Conservation (phyloP, 1,140 invertebrate genomes). For the Parasteatoda tepidariorum region DNA sequence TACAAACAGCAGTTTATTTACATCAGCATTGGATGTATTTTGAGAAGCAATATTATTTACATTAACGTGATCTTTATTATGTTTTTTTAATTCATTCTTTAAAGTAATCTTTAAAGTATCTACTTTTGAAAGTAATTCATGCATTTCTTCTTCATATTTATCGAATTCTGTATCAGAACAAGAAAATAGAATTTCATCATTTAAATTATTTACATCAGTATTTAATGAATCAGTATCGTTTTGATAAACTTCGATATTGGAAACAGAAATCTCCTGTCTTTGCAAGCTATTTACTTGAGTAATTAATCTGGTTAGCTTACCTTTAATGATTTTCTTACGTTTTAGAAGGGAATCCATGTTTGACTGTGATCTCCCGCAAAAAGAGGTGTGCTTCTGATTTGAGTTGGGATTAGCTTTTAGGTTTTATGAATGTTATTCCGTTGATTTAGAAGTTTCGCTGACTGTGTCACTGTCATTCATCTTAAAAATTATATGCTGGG, state of each 20-base stretch:
- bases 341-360: not conserved
- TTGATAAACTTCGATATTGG: not conserved
- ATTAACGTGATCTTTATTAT: not conserved
- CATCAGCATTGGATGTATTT: not conserved
- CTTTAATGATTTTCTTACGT: not conserved
- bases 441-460: too few species aligned
- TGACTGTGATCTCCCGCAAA: too few species aligned
- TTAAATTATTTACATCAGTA: not conserved
- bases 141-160: not conserved
- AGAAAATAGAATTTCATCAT: not conserved
- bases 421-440: too few species aligned
- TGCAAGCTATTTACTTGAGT: not conserved
- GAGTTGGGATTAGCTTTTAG: too few species aligned
- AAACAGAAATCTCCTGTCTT: not conserved
- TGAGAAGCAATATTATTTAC: not conserved
- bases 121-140: not conserved
- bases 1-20: not conserved
- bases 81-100: not conserved
- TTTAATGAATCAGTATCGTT: not conserved
- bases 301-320: not conserved
- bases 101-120: constrained; percentile 1
- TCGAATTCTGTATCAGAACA: not conserved
- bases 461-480: too few species aligned
- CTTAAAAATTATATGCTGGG: too few species aligned
- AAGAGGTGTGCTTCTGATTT: too few species aligned